These are phyloP conservation scores for Rhodinocichla rosea DNA, from an alignment of 2,113 vertebrate genomes.

Conservation along the genomic window DNA sequence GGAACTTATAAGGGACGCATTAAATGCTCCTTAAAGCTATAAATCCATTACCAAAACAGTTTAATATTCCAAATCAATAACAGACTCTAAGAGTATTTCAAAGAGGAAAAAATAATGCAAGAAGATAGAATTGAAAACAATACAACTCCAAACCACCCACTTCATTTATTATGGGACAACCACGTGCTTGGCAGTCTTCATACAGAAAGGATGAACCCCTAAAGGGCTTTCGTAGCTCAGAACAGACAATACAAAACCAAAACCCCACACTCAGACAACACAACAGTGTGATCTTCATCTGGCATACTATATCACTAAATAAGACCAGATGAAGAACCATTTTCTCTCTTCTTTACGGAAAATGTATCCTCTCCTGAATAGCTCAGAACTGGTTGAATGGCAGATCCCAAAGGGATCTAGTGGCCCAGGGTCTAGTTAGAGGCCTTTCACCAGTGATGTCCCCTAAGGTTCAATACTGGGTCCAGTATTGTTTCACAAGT, in stretches of 20 bases:
- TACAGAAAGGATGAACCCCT: conserved; percentile 7
- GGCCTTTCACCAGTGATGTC: neutral
- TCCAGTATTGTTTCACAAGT: neutral
- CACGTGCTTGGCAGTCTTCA: conserved; percentile 19
- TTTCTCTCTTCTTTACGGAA: neutral
- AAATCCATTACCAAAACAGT: conserved; percentile 13
- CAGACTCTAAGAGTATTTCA: conserved; percentile 13
- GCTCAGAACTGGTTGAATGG: neutral
- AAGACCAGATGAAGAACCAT: conserved; percentile 37
- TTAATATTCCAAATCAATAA: conserved; percentile 25
- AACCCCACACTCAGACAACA: conserved; percentile 39
- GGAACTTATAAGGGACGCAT: neutral
- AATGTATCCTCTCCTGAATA: neutral
- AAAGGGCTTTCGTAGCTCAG: neutral
- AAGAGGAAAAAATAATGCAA: conserved; percentile 18
- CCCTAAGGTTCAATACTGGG: neutral
- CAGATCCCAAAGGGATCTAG: neutral
- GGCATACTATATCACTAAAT: conserved; percentile 20
- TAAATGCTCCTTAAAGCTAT: conserved; percentile 26
- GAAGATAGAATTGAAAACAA: conserved; percentile 38
- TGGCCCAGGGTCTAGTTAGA: neutral
- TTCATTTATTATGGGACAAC: conserved; percentile 29
- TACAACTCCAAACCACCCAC: conserved; percentile 32
- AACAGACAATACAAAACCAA: conserved; percentile 49
- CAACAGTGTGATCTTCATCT: conserved; percentile 41